A percentile compares a stretch with the other conserved stretches of the same genome.
Conservation (phyloP, 2,888 invertebrate genomes). For the Petrolisthes cinctipes region DNA sequence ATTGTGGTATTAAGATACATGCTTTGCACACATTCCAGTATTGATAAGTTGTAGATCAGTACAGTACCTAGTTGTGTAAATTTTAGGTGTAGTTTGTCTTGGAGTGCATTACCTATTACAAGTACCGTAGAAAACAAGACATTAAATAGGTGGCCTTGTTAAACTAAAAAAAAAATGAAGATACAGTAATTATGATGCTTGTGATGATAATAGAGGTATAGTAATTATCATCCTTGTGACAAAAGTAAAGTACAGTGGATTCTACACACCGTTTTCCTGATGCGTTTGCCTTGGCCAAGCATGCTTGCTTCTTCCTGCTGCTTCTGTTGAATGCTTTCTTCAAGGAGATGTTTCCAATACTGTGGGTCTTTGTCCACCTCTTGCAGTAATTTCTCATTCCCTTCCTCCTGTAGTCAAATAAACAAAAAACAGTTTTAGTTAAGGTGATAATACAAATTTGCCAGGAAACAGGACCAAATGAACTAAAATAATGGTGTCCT, state of each 20-base stretch:
- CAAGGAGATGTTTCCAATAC: constrained; percentile 97
- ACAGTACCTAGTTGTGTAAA: no score
- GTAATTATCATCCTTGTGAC: no score
- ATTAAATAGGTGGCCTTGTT: background rate
- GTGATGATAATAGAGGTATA: no score
- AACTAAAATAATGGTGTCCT: no score
- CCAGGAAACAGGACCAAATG: no score
- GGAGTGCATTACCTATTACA: constrained; percentile 71
- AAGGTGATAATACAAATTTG: no score
- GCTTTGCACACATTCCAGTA: no score
- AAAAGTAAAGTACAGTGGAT: background rate
- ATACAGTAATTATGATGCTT: no score
- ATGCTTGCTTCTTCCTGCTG: constrained; percentile 94
- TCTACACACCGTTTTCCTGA: constrained; percentile 80
- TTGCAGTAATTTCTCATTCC: constrained; percentile 98
- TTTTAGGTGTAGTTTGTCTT: no score
- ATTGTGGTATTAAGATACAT: no score
- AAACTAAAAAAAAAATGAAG: no score
- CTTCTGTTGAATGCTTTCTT: constrained; percentile 99
- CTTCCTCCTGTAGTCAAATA: constrained; percentile 76
- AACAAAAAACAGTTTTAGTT: background rate
- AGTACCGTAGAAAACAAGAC: background rate
- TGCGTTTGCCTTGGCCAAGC: constrained; percentile 88
- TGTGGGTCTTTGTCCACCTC: constrained; percentile 99
- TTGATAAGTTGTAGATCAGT: no score